Evolutionary conservation across 2,888 invertebrate species (phyloP), one percentile per base, ranked within the genome.

Genomic region (Xestia c-nigrum): DNA sequence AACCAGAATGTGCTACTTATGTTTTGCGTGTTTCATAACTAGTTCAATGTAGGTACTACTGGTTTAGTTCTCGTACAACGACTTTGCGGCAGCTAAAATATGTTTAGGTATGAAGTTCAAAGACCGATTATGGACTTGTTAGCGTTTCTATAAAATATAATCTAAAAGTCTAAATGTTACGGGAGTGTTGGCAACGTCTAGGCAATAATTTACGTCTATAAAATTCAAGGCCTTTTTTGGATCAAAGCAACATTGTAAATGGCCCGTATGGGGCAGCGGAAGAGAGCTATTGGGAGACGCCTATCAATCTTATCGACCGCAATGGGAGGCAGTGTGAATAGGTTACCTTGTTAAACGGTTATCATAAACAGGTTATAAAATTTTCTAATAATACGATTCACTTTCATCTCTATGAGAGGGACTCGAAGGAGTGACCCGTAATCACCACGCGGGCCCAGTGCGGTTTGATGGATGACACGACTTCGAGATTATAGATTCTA

Each of bases 11-110:
- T 63, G 16, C 85, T 80, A 85, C 55, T 78, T 87, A 80, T 12
- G 47, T 12, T 68, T 80, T 84, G 88, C 89, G 84, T 89, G 89
- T 64, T 64, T 64, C 40, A 43, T 64, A 64, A 64, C 64, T 64
- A 64, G 64, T 43, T 64, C 64, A 64, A 43, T n/a, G 43, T n/a
- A n/a, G n/a, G n/a, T n/a, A 43, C 43, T 64, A 43, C 16, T 64
- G n/a, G 43, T 43, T 43, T 4, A 64, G 64, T 43, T 64, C 12
- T 65, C 24, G 16, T 46, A 31, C n/a, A 47, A 72, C 52, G 14
- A 24, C 5, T 47, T 31, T 10, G 9, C 21, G 50, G 0, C 61
- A 59, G 43, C 43, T 14, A 74, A 69, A 46, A 7, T 0, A 21
- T 46, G 24, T 40, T 57, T 50, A 61, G 5, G 14, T 21, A 31